These are phyloP conservation scores for Nasua narica DNA, from an alignment of 2,797 vertebrate genomes.

Conservation along the genomic window DNA sequence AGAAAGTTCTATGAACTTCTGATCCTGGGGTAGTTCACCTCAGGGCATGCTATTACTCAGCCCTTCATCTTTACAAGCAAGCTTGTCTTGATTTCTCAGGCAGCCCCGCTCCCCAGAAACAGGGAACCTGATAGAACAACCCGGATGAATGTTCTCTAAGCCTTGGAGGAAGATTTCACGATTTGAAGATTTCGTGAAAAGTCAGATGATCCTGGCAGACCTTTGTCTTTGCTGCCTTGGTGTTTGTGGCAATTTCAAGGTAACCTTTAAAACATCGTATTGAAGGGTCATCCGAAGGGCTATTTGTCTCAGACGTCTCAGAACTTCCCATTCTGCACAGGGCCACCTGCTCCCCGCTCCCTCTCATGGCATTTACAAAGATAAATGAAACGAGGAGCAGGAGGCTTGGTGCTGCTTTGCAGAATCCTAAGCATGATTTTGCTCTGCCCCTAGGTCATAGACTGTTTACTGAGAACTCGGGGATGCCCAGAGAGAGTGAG, in stretches of 20 bases:
- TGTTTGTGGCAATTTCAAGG: not conserved
- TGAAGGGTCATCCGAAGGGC: not conserved
- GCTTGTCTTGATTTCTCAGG: not conserved
- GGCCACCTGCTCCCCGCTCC: constrained; percentile 26
- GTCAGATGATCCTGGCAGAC: not conserved
- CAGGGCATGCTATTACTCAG: not conserved
- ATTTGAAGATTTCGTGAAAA: not conserved
- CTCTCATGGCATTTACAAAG: not conserved
- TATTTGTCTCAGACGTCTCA: not conserved
- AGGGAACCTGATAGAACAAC: not conserved
- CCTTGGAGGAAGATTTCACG: not conserved
- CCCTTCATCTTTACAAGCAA: not conserved
- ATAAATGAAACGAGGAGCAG: not conserved
- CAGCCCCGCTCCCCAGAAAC: not conserved
- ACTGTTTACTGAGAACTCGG: not conserved
- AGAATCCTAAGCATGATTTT: not conserved
- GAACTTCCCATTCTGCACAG: not conserved
- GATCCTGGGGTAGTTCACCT: not conserved
- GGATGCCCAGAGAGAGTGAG: not conserved
- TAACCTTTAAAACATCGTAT: not conserved
- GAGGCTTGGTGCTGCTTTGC: not conserved
- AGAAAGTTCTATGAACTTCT: not conserved
- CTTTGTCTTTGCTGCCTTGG: not conserved
- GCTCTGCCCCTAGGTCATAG: not conserved
- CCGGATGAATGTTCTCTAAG: not conserved